Conservation (phyloP, 1,140 invertebrate species). For the Protaetia brevitarsis region DNA sequence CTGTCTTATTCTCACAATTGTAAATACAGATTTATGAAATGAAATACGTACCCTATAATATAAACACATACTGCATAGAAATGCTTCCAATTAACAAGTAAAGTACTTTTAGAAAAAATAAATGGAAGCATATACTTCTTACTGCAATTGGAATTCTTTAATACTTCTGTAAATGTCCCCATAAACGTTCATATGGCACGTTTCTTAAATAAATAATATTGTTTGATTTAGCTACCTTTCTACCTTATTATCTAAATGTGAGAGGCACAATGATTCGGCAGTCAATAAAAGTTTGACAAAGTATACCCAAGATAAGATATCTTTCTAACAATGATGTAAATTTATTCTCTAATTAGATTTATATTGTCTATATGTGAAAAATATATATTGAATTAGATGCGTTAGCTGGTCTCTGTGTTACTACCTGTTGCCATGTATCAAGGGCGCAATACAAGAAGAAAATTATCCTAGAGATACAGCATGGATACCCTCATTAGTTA, state of each 20-base stretch:
- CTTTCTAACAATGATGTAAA: background rate
- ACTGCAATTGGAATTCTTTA: too few species aligned
- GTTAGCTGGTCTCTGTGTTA: background rate
- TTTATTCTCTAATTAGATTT: slow-evolving; percentile 9
- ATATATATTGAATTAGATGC: background rate
- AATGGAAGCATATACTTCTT: too few species aligned
- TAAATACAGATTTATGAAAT: too few species aligned
- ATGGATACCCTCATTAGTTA: slow-evolving; percentile 1
- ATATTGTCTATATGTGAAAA: background rate
- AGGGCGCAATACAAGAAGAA: background rate
- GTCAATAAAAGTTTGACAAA: background rate
- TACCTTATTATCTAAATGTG: background rate
- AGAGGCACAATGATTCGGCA: background rate
- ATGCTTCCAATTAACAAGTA: too few species aligned
- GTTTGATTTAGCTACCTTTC: background rate
- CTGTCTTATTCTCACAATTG: too few species aligned
- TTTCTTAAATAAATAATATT: background rate
- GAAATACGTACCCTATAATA: too few species aligned
- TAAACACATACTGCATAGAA: too few species aligned
- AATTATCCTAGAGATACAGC: slow-evolving; percentile 10
- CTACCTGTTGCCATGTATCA: slow-evolving; percentile 3
- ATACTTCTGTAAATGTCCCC: too few species aligned
- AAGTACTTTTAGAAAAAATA: too few species aligned
- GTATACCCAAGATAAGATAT: background rate
- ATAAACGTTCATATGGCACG: too few species aligned